Evolutionary conservation across 2,888 invertebrate genomes (phyloP).

Genomic region (Mythimna ferrago): DNA sequence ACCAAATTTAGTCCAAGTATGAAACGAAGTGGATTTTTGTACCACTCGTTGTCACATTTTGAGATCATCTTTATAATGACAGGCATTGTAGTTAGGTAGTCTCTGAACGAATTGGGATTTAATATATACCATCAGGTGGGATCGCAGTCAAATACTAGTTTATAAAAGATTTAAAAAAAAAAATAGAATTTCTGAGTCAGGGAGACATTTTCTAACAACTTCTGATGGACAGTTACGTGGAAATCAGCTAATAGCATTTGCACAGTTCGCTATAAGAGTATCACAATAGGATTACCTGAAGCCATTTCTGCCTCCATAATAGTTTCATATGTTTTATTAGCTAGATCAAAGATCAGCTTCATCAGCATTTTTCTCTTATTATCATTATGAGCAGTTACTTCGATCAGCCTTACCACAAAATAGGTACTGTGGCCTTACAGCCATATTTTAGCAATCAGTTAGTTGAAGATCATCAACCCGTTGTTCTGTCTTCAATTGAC

Average conservation of each 20-base stretch:
- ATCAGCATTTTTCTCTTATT: background rate
- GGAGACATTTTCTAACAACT: constrained; percentile 5
- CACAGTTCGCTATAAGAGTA: constrained; percentile 4
- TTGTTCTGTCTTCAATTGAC: constrained; percentile 52
- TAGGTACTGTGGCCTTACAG: background rate
- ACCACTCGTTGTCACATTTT: background rate
- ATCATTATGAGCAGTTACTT: background rate
- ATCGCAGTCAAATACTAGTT: too few species aligned
- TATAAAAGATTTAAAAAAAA: too few species aligned
- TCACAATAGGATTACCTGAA: constrained; percentile 39
- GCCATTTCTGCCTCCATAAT: constrained; percentile 26
- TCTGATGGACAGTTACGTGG: background rate
- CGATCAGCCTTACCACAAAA: background rate
- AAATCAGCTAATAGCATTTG: constrained; percentile 26
- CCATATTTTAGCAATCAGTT: constrained; percentile 9
- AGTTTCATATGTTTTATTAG: background rate
- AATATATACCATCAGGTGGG: too few species aligned
- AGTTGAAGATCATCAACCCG: constrained; percentile 15
- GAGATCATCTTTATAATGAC: background rate
- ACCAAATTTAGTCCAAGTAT: background rate
- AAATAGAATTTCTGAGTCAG: background rate
- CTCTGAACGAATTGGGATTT: background rate
- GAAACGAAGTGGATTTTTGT: background rate
- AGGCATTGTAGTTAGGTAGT: background rate
- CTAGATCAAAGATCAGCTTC: background rate